These are phyloP conservation scores for Harmothoe impar DNA, from an alignment of 2,888 invertebrate genomes.

Conservation along the genomic window DNA sequence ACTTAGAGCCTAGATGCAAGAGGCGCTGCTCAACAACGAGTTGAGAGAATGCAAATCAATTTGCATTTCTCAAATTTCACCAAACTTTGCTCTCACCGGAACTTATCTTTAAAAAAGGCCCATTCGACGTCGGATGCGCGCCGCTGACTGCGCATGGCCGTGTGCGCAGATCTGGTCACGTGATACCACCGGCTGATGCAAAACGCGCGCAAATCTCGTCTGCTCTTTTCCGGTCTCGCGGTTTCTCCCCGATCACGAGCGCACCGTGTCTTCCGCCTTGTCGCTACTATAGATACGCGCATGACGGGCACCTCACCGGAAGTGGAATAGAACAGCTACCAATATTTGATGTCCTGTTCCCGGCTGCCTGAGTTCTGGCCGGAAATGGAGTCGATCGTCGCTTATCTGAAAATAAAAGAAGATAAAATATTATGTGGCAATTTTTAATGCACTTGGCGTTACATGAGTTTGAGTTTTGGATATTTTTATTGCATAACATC, in stretches of 20 bases:
- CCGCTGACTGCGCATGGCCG: not conserved
- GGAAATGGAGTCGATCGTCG: not conserved
- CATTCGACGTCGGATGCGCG: not conserved
- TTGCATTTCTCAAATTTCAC: not conserved
- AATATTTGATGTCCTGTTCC: conserved; percentile 19
- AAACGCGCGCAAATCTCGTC: conserved; percentile 25
- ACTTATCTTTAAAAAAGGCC: not conserved
- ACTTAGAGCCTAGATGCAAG: too few species aligned
- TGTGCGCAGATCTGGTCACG: not conserved
- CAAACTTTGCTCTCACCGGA: conserved; percentile 23
- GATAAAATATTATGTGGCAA: too few species aligned
- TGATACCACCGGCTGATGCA: not conserved
- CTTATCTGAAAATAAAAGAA: too few species aligned
- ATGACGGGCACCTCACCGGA: not conserved
- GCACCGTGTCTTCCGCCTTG: not conserved
- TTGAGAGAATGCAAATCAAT: not conserved
- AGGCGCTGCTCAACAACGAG: not conserved
- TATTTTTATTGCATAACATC: too few species aligned
- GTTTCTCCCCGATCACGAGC: not conserved
- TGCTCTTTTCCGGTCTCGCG: not conserved
- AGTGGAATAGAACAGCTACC: not conserved
- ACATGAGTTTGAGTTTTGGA: too few species aligned
- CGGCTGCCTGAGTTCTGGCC: not conserved
- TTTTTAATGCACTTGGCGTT: too few species aligned
- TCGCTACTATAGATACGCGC: not conserved